Base-by-base conservation (phyloP, 2,888 invertebrate genomes). In the Acleris holmiana region DNA sequence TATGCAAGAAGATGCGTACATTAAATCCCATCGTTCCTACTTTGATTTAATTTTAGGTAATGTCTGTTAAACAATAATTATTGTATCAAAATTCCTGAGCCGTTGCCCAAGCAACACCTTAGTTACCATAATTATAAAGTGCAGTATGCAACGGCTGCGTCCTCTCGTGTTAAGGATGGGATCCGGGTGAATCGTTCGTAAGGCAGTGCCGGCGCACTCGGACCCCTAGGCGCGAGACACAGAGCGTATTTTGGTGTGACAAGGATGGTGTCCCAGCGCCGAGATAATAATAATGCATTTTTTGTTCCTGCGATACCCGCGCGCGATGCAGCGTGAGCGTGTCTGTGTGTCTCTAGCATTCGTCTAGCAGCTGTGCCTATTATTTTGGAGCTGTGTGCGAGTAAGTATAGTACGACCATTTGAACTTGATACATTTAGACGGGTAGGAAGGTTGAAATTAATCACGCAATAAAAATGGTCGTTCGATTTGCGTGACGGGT, bases 251-350 rank as follows among this genome's bases (percentile, higher is more conserved):
- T 80, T 86, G 21, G 69, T 18, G 25, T 74, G 71, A 4, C 48
- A 4, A 49, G 44, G 62, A 18, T 56, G 46, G 71, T 82, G 80
- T 83, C 82, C 84, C 85, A 83, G 81, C 80, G 78, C 77, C 77
- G 82, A 81, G 85, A 88, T 92, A 91, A 91, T 91, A 92, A 91
- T 91, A 92, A 89, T 87, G 83, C 82, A 80, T 90, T 89, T 91
- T 90, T 91, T 90, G 85, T 86, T 21, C 48, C 79, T 79, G 83
- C 85, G 85, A 84, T 84, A 86, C 82, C 84, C 74, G 89, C 74
- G 89, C 89, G 85, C 29, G 89, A 86, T 90, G 90, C 90, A 89
- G 79, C 81, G 65, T 64, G 73, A 35, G 35, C 78, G 75, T 79
- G 75, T 76, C 78, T 73, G 73, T 78, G 74, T 82, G 73, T 74